A percentile compares a stretch with the other conserved stretches of the same genome.
Conservation (phyloP, 2,113 vertebrate species). For the Lonchura striata region DNA sequence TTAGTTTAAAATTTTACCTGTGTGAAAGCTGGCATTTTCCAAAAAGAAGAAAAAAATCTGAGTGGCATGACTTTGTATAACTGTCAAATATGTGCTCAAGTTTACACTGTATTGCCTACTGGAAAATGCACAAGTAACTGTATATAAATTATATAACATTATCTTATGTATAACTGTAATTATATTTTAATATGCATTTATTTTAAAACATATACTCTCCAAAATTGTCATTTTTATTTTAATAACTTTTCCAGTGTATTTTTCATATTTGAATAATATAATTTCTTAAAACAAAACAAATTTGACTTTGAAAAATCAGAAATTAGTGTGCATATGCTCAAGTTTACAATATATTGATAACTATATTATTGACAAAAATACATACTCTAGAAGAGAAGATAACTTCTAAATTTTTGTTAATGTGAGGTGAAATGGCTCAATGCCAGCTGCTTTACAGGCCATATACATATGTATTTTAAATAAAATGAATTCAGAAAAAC, state of each 20-base stretch:
- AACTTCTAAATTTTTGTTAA: not conserved
- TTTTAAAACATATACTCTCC: not conserved
- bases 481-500: not conserved
- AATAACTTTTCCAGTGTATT: not conserved
- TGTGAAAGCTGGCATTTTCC: not conserved
- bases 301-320: not conserved
- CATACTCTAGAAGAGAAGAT: not conserved
- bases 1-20: not conserved
- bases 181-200: not conserved
- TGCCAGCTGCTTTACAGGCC: not conserved
- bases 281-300: not conserved
- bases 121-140: not conserved
- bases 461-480: not conserved
- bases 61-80: not conserved
- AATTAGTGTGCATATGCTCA: not conserved
- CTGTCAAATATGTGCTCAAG: not conserved
- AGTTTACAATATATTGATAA: not conserved
- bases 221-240: not conserved
- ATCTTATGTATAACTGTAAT: not conserved
- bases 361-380: not conserved
- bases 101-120: not conserved
- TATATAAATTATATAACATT: not conserved
- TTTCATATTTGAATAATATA: not conserved
- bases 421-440: not conserved
- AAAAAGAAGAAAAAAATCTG: not conserved